These are phyloP conservation scores for Acholoe squamosa DNA, from an alignment of 2,888 invertebrate species.

Conservation along the genomic window DNA sequence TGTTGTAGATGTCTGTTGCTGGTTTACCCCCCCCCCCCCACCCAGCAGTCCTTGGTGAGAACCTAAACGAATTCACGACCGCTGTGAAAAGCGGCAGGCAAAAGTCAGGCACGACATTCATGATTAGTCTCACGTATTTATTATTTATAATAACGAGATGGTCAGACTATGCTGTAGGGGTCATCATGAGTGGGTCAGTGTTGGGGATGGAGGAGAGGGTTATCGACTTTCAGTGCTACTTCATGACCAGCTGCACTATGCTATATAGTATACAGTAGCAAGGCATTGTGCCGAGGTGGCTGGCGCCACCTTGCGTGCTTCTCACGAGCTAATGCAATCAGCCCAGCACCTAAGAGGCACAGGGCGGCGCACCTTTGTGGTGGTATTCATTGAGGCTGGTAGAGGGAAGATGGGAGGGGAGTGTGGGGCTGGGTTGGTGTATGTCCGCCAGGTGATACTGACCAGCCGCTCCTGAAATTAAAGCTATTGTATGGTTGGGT, in stretches of 20 bases:
- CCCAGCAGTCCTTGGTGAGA: too few species aligned
- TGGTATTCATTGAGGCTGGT: neutral
- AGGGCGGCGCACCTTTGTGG: conserved; percentile 8
- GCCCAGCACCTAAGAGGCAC: neutral
- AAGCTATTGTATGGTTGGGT: neutral
- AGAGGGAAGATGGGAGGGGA: neutral
- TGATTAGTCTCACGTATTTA: neutral
- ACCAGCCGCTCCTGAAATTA: neutral
- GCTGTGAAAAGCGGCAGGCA: too few species aligned
- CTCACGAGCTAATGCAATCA: conserved; percentile 31
- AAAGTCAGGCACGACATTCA: too few species aligned
- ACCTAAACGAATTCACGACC: too few species aligned
- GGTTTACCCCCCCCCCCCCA: too few species aligned
- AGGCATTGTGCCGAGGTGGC: neutral
- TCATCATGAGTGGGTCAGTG: neutral
- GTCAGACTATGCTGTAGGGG: neutral
- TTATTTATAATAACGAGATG: neutral
- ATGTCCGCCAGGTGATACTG: neutral
- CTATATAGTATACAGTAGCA: neutral
- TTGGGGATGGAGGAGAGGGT: neutral
- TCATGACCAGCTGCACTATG: neutral
- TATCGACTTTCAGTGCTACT: neutral
- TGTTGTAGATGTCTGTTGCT: too few species aligned
- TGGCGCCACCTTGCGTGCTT: conserved; percentile 43
- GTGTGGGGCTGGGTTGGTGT: neutral